Percentiles rank a stretch among this genome's conserved stretches.
These are phyloP conservation scores for Tyrannus savana DNA, from an alignment of 2,113 vertebrate genomes.

Conservation along the genomic window DNA sequence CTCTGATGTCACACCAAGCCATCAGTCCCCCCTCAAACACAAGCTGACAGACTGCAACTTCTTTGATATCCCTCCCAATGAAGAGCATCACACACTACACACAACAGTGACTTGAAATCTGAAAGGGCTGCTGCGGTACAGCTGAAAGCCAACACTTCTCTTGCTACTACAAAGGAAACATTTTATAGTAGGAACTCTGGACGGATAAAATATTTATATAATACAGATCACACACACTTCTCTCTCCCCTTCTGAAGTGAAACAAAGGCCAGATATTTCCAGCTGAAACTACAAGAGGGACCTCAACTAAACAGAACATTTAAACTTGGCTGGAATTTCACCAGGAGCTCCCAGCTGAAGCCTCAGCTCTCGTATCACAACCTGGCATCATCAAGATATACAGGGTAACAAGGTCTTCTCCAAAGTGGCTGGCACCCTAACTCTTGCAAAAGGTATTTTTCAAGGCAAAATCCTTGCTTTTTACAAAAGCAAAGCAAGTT, in stretches of 20 bases:
- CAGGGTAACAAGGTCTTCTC: neutral
- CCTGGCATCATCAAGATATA: neutral
- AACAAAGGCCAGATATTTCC: slow-evolving; percentile 12
- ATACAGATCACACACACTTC: neutral
- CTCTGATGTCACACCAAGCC: neutral
- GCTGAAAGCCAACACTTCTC: neutral
- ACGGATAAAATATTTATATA: neutral
- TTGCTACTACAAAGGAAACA: neutral
- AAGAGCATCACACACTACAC: neutral
- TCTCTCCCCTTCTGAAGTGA: neutral
- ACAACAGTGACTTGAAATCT: neutral
- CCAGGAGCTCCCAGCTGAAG: neutral
- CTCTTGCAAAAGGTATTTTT: neutral
- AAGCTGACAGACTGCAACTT: neutral
- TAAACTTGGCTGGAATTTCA: neutral
- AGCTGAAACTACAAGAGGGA: neutral
- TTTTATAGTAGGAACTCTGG: neutral
- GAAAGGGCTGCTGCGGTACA: neutral
- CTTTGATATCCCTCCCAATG: neutral
- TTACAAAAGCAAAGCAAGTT: neutral
- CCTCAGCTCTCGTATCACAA: accelerated
- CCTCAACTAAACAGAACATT: neutral
- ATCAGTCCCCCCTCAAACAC: neutral
- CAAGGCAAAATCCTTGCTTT: neutral
- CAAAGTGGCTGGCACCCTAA: neutral